Percentiles rank a stretch among this genome's conserved stretches.
These are phyloP conservation scores for Carabus problematicus DNA, from an alignment of 2,888 invertebrate species.

Conservation along the genomic window DNA sequence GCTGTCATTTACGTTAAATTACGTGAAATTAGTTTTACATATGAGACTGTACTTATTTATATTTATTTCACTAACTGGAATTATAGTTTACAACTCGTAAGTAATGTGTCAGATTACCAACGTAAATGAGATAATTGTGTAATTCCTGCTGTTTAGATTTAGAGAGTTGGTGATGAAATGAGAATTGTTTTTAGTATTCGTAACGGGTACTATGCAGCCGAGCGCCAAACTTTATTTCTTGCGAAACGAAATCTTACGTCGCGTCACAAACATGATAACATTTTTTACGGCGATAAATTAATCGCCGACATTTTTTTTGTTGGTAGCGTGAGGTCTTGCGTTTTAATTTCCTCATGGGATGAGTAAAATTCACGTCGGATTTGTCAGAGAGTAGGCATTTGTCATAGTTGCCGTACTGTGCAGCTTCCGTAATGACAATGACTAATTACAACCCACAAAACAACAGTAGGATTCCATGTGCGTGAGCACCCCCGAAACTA, in stretches of 20 bases:
- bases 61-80: background rate
- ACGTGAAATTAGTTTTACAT: too few relatives aligned
- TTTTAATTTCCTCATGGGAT: slow-evolving; percentile 31
- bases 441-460: slow-evolving; percentile 35
- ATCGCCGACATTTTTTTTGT: slow-evolving; percentile 6
- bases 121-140: background rate
- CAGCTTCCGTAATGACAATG: slow-evolving; percentile 32
- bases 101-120: background rate
- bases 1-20: too few relatives aligned
- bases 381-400: slow-evolving; percentile 37
- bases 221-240: slow-evolving; percentile 5
- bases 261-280: slow-evolving; percentile 3
- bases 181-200: background rate
- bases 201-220: too few relatives aligned
- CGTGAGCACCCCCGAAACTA: slow-evolving; percentile 35
- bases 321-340: background rate
- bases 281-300: slow-evolving; percentile 10
- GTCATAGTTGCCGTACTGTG: slow-evolving; percentile 31
- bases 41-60: too few relatives aligned
- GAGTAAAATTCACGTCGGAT: slow-evolving; percentile 18
- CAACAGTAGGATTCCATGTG: slow-evolving; percentile 37
- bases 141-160: too few relatives aligned
- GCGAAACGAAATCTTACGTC: slow-evolving; percentile 10
- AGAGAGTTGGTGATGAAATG: background rate
- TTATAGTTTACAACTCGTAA: background rate